Percentiles rank a stretch among this genome's conserved stretches.
These are phyloP conservation scores for Eulithis testata DNA, from an alignment of 2,888 invertebrate species.

Conservation along the genomic window DNA sequence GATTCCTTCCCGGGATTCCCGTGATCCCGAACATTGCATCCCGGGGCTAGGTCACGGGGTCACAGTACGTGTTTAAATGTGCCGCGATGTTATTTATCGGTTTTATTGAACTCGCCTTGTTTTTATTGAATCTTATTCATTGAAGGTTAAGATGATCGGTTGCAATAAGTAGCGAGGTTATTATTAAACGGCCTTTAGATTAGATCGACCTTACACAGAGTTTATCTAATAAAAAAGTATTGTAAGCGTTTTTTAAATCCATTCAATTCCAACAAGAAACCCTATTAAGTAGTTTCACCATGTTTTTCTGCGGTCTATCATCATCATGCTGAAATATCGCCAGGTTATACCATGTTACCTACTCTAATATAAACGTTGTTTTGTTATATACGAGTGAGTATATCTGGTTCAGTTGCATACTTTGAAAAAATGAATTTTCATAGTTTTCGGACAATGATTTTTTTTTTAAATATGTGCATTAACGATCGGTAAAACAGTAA, in stretches of 20 bases:
- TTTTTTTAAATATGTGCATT: too few species aligned
- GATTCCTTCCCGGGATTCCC: constrained; percentile 39
- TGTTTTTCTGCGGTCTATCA: too few species aligned
- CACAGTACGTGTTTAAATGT: constrained; percentile 37
- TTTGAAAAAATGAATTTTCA: too few species aligned
- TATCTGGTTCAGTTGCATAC: too few species aligned
- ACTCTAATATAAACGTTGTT: too few species aligned
- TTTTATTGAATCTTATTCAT: constrained; percentile 28
- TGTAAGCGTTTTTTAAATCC: background rate
- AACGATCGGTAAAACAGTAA: too few species aligned
- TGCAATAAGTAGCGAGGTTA: constrained; percentile 14
- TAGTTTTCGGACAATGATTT: too few species aligned
- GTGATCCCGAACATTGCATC: constrained; percentile 36
- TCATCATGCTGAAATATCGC: too few species aligned
- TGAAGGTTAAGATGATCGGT: constrained; percentile 25
- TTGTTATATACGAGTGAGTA: too few species aligned
- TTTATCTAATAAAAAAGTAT: constrained; percentile 7
- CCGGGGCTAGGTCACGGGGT: constrained; percentile 49
- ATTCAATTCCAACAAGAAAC: too few species aligned
- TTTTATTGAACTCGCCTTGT: constrained; percentile 30
- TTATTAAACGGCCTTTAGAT: constrained; percentile 20
- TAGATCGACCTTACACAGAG: constrained; percentile 21
- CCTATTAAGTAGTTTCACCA: too few species aligned
- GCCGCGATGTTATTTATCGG: constrained; percentile 20
- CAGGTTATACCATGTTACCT: too few species aligned